phyloP scores from a whole-genome alignment of 2,888 invertebrate genomes.

The Cylloceria caligata region DNA sequence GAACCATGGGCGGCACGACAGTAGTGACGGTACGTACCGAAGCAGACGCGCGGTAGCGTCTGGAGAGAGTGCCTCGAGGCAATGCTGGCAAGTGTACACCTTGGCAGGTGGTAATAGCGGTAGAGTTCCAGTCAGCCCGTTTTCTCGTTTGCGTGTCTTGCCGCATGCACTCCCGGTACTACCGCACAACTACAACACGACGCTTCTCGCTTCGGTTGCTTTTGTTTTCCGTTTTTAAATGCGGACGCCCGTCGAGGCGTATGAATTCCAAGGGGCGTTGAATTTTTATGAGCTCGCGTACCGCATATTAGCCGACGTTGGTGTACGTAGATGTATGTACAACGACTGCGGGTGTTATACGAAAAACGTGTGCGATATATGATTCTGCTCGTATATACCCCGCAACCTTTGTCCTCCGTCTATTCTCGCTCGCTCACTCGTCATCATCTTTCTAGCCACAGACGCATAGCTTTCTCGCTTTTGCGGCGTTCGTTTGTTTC shows the following conservation, averaged over 20 bases:
- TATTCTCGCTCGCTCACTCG: constrained; percentile 14
- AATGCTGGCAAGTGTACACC: constrained; percentile 10
- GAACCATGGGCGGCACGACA: neutral
- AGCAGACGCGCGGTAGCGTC: constrained; percentile 11
- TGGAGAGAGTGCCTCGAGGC: constrained; percentile 19
- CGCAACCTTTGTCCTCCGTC: constrained; percentile 48
- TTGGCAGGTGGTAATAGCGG: constrained; percentile 53
- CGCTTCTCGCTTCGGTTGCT: constrained; percentile 60
- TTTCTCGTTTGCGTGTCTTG: constrained; percentile 25
- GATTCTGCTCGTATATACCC: constrained; percentile 47
- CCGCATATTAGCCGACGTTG: constrained; percentile 74
- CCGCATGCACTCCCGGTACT: constrained; percentile 15
- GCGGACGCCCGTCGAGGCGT: constrained; percentile 75
- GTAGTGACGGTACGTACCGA: constrained; percentile 18
- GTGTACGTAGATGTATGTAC: constrained; percentile 16
- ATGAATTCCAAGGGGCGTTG: constrained; percentile 78
- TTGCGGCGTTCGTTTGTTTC: constrained; percentile 7
- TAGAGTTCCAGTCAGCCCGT: constrained; percentile 58
- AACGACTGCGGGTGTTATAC: neutral
- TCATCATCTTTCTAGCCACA: neutral
- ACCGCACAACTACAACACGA: constrained; percentile 5
- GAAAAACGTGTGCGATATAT: neutral
- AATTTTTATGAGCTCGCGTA: constrained; percentile 78
- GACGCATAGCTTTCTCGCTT: constrained; percentile 15
- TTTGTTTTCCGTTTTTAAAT: constrained; percentile 77